phyloP scores from a whole-genome alignment of 2,113 vertebrate species.

The Tachysurus fulvidraco region DNA sequence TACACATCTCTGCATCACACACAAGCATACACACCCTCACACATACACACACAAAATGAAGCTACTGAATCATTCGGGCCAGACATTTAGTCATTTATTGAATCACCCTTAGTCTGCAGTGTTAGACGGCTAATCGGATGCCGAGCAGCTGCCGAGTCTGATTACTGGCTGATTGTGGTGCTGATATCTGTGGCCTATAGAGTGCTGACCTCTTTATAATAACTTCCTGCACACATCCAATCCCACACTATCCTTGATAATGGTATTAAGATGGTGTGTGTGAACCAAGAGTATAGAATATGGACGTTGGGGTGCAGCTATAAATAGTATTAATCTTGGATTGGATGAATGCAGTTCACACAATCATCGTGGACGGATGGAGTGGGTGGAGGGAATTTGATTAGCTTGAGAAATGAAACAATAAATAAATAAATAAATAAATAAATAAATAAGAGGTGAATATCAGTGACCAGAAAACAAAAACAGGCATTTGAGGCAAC shows the following conservation, averaged over 20 bases:
- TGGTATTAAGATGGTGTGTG: not conserved
- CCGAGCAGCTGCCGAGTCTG: slow-evolving; percentile 21
- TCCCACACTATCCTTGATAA: slow-evolving; percentile 10
- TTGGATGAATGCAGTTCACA: not conserved
- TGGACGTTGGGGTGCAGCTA: no score
- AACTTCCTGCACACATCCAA: slow-evolving; percentile 27
- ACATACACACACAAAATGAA: not conserved
- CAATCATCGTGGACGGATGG: not conserved
- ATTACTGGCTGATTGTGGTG: slow-evolving; percentile 38
- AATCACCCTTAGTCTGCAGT: slow-evolving; percentile 9
- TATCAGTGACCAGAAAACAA: not conserved
- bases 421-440: not conserved
- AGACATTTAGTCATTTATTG: slow-evolving; percentile 15
- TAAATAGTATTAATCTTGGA: not conserved
- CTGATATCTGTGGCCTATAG: slow-evolving; percentile 28
- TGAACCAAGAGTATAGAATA: not conserved
- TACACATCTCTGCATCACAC: not conserved
- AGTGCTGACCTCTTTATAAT: slow-evolving; percentile 45
- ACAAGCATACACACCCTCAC: not conserved
- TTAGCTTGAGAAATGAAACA: not conserved
- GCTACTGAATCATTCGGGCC: not conserved
- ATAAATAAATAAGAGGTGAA: not conserved
- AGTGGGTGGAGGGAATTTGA: not conserved
- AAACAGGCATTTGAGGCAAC: not conserved
- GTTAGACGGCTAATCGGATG: slow-evolving; percentile 23